Base-by-base conservation (phyloP, 2,888 invertebrate species). In the Rosalia funebris region DNA sequence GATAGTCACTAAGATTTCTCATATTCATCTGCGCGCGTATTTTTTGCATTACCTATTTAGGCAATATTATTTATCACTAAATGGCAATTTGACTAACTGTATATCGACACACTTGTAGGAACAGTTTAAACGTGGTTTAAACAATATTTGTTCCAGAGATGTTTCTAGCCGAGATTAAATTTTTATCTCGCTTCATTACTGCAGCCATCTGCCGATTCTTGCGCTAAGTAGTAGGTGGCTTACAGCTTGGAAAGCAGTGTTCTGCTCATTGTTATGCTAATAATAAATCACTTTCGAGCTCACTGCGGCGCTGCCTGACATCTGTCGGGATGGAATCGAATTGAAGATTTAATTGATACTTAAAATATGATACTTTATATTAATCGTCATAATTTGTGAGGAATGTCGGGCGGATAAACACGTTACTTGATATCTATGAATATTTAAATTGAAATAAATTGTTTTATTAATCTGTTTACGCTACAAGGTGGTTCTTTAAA, bases 21-120 rank as follows among this genome's bases (percentile, higher is more conserved):
- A 25, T 25, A 5, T 25, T 7, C 25, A 25, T 25, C 4, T 25
- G 7, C 25, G 25, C 25, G 25, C 7, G n/a, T 25, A 25, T 25
- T 25, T 25, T 25, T 25, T 25, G 25, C 25, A 7, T 25, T 32
- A 14, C 44, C 12, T 15, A 32, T 32, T 31, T 17, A 11, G 16
- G 19, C 37, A 9, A 12, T 19, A 47, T 14, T 48, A 36, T 34
- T 55, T 55, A 55, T 45, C 50, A 36, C n/a, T 36, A 36, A 31
- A 48, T 48, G 15, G 34, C 36, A 48, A 48, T 48, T 57, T 57
- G 36, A 57, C 50, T 46, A 50, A 50, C 57, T 57, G 50, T 57
- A 52, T 14, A 36, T 57, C 52, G 50, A 45, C 57, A 57, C 52
- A 57, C 50, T 57, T 57, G 19, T 41, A 15, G 31, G 34, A 31